Base-by-base conservation (phyloP, 1,140 invertebrate species). In the Cotesia glomerata region DNA sequence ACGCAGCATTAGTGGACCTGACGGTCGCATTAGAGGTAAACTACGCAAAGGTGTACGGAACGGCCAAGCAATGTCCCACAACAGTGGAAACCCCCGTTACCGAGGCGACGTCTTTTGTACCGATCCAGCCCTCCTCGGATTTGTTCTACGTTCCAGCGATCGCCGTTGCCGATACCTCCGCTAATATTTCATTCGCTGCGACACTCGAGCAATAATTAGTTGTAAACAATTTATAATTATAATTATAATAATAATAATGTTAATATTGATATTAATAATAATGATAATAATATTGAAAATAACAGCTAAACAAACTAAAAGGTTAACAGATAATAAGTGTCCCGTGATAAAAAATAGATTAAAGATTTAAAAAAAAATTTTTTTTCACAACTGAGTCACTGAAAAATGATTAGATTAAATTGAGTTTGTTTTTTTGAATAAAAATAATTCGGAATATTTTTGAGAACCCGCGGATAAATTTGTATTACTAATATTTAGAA, bases 1-100 rank as follows among this genome's bases (percentile, higher is more conserved):
- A 93, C 77, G 90, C 90, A 34, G 89, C 89, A 9, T 80, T 93
- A 36, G 90, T 90, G 61, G 92, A 93, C 82, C 84, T 93, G 66
- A 90, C 90, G 52, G 89, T 89, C 0, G 85, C 90, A 59, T 88
- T 93, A 84, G 90, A 91, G 78, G 90, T 89, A 13, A 89, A 92
- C 79, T 91, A 93, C 76, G 91, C 92, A 0, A 90, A 91, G 65
- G 88, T 93, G 16, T 90, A 89, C 35, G 92, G 91, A 5, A 87
- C 89, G 0, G 87, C 89, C 4, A 83, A 79, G 67, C 80, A 86
- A 71, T 87, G 86, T 70, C 83, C 84, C 36, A 86, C 81, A 39
- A 81, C 84, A n/a, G 74, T 80, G 45, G 70, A 76, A 34, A 69
- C 75, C 35, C 69, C 73, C 35, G 32, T 13, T n/a, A 35, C 69